A percentile compares a stretch with the other conserved stretches of the same genome.
phyloP scores from a whole-genome alignment of 1,140 invertebrate species.

The Cydia splendana region DNA sequence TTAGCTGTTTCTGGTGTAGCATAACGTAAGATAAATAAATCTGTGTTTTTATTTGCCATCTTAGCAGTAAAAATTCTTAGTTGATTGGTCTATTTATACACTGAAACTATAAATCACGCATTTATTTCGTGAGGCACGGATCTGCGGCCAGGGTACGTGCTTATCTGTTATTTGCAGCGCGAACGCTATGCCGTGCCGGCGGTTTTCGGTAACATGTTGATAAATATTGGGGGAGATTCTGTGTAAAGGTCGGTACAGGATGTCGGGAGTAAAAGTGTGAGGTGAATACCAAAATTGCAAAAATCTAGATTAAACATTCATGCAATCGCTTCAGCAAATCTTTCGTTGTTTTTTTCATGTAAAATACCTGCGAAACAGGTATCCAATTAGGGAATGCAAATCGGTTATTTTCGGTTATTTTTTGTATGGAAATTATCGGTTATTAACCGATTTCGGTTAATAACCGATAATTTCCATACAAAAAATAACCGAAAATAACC shows the following conservation, averaged over 20 bases:
- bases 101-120: constrained; percentile 74
- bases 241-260: constrained; percentile 15
- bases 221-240: constrained; percentile 62
- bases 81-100: constrained; percentile 44
- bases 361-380: too few species aligned
- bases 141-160: constrained; percentile 66
- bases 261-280: neutral
- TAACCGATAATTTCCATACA: too few species aligned
- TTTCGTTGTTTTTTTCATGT: too few species aligned
- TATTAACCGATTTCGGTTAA: too few species aligned
- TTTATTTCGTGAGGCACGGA: constrained; percentile 71
- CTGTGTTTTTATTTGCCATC: neutral
- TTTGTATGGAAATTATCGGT: too few species aligned
- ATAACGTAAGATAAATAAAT: neutral
- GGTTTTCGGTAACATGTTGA: constrained; percentile 66
- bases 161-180: constrained; percentile 73
- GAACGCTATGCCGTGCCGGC: constrained; percentile 50
- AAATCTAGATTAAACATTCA: neutral
- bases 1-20: too few species aligned
- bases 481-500: too few species aligned
- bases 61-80: neutral
- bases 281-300: neutral
- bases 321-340: too few species aligned
- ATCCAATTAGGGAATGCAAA: too few species aligned
- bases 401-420: too few species aligned